Conservation (phyloP, 2,113 vertebrate species). For the Nesoenas mayeri region DNA sequence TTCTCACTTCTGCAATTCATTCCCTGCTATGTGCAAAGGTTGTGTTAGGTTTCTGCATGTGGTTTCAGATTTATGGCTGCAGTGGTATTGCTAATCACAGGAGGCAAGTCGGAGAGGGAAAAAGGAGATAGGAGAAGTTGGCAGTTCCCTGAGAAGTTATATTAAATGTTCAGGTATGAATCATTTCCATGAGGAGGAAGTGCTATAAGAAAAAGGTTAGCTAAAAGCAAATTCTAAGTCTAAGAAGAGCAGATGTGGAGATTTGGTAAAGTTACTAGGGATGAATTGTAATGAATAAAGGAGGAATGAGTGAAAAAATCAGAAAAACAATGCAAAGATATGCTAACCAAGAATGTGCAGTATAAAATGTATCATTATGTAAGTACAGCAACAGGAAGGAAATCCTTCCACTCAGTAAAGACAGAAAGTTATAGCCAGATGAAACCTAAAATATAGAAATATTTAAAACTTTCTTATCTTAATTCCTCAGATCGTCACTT, state of each 20-base stretch:
- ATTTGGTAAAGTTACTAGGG: not conserved
- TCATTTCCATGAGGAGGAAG: not conserved
- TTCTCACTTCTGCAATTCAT: conserved; percentile 34
- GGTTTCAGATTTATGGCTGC: not conserved
- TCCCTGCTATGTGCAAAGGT: conserved; percentile 18
- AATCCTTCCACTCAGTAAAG: not conserved
- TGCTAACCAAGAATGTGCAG: not conserved
- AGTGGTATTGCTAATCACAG: conserved; percentile 15
- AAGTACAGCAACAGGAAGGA: not conserved
- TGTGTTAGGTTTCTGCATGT: conserved; percentile 22
- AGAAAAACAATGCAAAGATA: not conserved
- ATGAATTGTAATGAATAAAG: not conserved
- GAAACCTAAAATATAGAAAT: not conserved
- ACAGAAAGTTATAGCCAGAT: not conserved
- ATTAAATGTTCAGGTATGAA: conserved; percentile 27
- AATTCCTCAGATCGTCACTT: not conserved
- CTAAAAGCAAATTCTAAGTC: not conserved
- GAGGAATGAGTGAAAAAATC: not conserved
- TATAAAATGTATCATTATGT: not conserved
- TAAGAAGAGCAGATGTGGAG: not conserved
- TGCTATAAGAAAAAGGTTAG: not conserved
- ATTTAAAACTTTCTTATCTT: not conserved
- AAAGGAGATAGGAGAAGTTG: conserved; percentile 17
- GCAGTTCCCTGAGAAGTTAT: conserved; percentile 1
- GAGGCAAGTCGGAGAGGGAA: not conserved